phyloP scores from a whole-genome alignment of 2,888 invertebrate genomes.

The Orthosia cruda region DNA sequence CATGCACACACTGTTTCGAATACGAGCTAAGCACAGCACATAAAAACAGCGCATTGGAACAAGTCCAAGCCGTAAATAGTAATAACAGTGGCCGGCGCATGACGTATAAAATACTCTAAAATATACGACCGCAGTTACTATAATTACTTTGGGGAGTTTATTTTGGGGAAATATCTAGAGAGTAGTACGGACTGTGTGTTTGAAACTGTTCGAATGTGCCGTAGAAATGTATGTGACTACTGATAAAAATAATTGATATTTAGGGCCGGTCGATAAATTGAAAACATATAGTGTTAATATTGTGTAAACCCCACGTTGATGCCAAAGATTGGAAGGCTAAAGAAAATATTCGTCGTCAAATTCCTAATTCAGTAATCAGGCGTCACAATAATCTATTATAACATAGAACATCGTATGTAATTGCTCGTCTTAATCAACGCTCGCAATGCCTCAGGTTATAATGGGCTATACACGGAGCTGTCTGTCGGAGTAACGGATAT shows the following conservation, averaged over 20 bases:
- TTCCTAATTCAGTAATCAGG: too few relatives aligned
- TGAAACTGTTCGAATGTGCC: not conserved
- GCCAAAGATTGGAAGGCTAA: too few relatives aligned
- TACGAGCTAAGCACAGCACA: conserved; percentile 3
- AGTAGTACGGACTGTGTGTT: not conserved
- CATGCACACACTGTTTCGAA: conserved; percentile 35
- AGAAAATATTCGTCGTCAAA: too few relatives aligned
- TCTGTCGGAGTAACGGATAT: not conserved
- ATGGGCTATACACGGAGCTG: too few relatives aligned
- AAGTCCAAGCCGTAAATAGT: conserved; percentile 53
- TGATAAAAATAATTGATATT: not conserved
- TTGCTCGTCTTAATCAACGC: not conserved
- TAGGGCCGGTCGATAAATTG: too few relatives aligned
- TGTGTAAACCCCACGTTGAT: too few relatives aligned
- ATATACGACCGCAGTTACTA: conserved; percentile 39
- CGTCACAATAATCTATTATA: not conserved
- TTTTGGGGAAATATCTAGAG: conserved; percentile 15
- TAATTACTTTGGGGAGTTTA: conserved; percentile 30
- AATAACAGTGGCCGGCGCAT: conserved; percentile 52
- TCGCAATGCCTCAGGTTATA: not conserved
- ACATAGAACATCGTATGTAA: not conserved
- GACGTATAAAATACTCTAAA: conserved; percentile 53
- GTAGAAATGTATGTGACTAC: not conserved
- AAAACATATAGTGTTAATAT: too few relatives aligned
- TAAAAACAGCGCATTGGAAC: conserved; percentile 46